Base-by-base conservation (phyloP, 2,797 vertebrate species). In the Alexandromys oeconomus region DNA sequence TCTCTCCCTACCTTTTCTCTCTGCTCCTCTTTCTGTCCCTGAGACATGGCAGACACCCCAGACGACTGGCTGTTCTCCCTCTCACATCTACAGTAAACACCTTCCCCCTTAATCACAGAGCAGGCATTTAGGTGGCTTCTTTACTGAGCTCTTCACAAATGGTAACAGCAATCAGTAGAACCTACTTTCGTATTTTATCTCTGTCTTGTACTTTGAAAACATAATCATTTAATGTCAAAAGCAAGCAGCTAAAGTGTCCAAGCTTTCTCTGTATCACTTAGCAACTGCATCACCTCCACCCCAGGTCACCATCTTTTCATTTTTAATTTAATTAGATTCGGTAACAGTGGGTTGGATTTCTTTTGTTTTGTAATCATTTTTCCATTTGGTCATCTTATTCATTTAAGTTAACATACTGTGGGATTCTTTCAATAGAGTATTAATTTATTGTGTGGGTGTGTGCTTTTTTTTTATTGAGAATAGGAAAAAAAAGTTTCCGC, bases 331-430 rank as follows among this genome's bases (percentile, higher is more conserved):
- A 81, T 82, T 65, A 59, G 61, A 87, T n/a, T 87, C 40, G 73
- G 69, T 61, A 67, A 37, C 31, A 81, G 81, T 37, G 27, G 19
- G 31, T n/a, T 94, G 69, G 67, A 74, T 65, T 57, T 14, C 13
- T 91, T 92, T 78, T 74, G 67, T 82, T 96, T 89, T 69, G n/a
- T 40, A 80, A 85, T 5, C 92, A 37, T 85, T 95, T 95, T 96
- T 91, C 84, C 4, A 88, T 69, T 88, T 71, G 82, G 34, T 73
- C 84, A 84, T 61, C 73, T 31, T 51, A 71, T 63, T 85, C 25
- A 25, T 40, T 95, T 88, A 65, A 59, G 4, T 85, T 79, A 92
- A 63, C 10, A 63, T 71, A 77, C 84, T 86, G 43, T 89, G 17
- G 23, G 19, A 13, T n/a, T 31, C 21, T 11, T 93, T 94, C 84